Conservation (phyloP, 2,888 invertebrate species). For the Synergus laeviventris region DNA sequence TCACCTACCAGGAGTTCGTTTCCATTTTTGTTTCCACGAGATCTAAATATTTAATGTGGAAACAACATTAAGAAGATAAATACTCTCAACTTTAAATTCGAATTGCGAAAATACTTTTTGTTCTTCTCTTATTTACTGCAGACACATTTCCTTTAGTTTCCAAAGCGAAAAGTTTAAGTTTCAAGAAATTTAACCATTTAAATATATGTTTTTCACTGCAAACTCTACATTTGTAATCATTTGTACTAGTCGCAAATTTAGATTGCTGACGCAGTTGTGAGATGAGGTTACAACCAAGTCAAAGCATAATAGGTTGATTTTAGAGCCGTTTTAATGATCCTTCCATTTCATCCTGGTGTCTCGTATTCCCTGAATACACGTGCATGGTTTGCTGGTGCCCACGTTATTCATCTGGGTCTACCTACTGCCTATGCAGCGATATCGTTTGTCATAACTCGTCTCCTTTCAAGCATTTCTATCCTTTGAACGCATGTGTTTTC, state of each 20-base stretch:
- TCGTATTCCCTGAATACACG: not conserved
- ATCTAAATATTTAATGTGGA: conserved; percentile 9
- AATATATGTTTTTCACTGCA: not conserved
- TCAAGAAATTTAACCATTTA: no score
- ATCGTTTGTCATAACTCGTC: conserved; percentile 24
- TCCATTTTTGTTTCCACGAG: conserved; percentile 10
- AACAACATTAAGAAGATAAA: not conserved
- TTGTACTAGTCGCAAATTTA: not conserved
- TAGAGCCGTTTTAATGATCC: conserved; percentile 11
- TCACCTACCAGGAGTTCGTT: conserved; percentile 49
- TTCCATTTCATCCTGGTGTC: not conserved
- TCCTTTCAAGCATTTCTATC: conserved; percentile 24
- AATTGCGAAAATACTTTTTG: not conserved
- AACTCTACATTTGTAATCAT: not conserved
- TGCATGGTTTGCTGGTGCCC: conserved; percentile 4
- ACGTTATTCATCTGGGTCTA: conserved; percentile 24
- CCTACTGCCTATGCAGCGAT: conserved; percentile 7
- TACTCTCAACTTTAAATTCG: not conserved
- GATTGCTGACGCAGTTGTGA: not conserved
- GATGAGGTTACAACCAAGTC: conserved; percentile 3
- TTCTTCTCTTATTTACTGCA: not conserved
- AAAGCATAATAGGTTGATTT: conserved; percentile 24
- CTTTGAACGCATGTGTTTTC: conserved; percentile 1
- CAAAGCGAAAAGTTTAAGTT: no score
- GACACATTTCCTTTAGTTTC: no score